Conservation (phyloP, 2,113 vertebrate species). For the Lagopus muta region DNA sequence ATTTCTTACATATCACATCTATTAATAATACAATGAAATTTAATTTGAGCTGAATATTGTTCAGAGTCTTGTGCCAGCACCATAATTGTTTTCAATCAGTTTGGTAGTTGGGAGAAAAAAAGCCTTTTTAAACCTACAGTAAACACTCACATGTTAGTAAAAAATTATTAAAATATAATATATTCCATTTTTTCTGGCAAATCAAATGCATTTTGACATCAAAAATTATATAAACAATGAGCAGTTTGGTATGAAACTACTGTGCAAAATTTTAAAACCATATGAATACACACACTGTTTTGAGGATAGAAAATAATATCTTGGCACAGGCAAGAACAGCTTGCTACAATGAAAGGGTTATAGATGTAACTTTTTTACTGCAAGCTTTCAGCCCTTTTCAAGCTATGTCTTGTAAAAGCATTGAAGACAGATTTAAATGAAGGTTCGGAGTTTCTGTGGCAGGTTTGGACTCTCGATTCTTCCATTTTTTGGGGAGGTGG, state of each 20-base stretch:
- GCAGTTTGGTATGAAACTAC: conserved; percentile 43
- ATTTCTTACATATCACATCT: conserved; percentile 65
- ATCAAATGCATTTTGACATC: conserved; percentile 20
- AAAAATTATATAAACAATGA: conserved; percentile 30
- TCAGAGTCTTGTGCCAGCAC: conserved; percentile 43
- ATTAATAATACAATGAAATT: conserved; percentile 67
- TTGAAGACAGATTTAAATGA: conserved; percentile 48
- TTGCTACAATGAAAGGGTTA: conserved; percentile 59
- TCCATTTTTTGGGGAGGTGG: conserved; percentile 19
- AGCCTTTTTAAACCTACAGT: not conserved
- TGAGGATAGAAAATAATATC: conserved; percentile 31
- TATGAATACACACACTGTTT: not conserved
- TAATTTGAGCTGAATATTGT: conserved; percentile 63
- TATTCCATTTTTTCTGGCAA: conserved; percentile 3
- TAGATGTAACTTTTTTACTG: conserved; percentile 44
- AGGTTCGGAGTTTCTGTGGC: conserved; percentile 52
- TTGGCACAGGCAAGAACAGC: conserved; percentile 27
- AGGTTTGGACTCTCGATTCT: conserved; percentile 51
- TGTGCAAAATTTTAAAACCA: conserved; percentile 2
- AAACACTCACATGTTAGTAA: not conserved
- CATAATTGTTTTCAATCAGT: conserved; percentile 48
- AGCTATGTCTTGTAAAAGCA: conserved; percentile 52
- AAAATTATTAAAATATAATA: conserved; percentile 34
- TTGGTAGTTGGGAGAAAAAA: not conserved
- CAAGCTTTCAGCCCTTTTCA: not conserved